Evolutionary conservation across 2,888 invertebrate genomes (phyloP).

Genomic region (Brachypterus glaber): DNA sequence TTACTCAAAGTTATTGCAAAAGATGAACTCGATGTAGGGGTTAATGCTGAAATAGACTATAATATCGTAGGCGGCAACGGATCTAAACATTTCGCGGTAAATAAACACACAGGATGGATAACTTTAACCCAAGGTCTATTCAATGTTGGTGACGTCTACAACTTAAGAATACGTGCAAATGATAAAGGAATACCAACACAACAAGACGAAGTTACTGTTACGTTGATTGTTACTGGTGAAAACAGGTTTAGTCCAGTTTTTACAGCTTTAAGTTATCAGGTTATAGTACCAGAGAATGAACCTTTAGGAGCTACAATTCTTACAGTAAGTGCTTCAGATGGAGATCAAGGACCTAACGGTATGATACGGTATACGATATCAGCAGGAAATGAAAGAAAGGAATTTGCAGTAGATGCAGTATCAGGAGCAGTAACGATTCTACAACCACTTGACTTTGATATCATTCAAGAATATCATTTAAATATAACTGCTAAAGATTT

Average conservation of each 20-base stretch:
- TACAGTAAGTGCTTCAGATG: conserved; percentile 75
- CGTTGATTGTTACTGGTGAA: conserved; percentile 74
- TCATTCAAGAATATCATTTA: conserved; percentile 70
- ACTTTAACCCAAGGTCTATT: conserved; percentile 52
- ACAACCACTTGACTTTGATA: conserved; percentile 77
- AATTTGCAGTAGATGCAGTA: conserved; percentile 68
- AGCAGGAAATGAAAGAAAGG: conserved; percentile 69
- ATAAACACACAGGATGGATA: conserved; percentile 74
- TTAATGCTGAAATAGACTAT: conserved; percentile 84
- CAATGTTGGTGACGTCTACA: conserved; percentile 54
- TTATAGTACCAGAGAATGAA: conserved; percentile 86
- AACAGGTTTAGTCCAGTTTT: conserved; percentile 75
- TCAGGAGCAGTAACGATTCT: conserved; percentile 74
- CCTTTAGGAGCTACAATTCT: conserved; percentile 76
- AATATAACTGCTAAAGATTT: conserved; percentile 83
- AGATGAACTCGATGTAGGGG: conserved; percentile 73
- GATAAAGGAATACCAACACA: conserved; percentile 86
- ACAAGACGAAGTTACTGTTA: conserved; percentile 63
- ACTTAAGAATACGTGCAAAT: conserved; percentile 61
- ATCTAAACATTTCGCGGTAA: conserved; percentile 61
- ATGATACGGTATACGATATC: conserved; percentile 76
- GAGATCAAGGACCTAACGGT: conserved; percentile 83
- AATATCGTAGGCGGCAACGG: conserved; percentile 66
- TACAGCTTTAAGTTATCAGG: conserved; percentile 75
- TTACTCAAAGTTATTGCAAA: conserved; percentile 64